Base-by-base conservation (phyloP, 2,888 invertebrate genomes). In the Spisula solida region DNA sequence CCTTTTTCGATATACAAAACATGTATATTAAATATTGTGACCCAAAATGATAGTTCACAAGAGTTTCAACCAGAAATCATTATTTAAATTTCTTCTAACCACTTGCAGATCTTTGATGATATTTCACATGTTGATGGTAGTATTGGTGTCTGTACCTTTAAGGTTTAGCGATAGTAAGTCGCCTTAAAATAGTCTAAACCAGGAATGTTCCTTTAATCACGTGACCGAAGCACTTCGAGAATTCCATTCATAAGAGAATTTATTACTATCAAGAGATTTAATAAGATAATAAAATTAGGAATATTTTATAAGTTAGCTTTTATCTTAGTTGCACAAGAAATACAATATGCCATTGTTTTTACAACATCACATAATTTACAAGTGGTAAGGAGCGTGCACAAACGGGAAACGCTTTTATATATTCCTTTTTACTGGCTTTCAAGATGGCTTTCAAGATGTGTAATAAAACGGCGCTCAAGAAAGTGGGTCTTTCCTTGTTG, bases 321-420 rank as follows among this genome's bases (percentile, higher is more conserved):
- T 66, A 66, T 66, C 60, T 66, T 25, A 10, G 51, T 66, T 1
- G 25, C 1, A 25, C 25, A 66, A 66, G 6, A 66, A 66, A 66
- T 66, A 66, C 60, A 66, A 66, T 66, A 25, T 25, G n/a, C 25
- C 20, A 66, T 66, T 66, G 60, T 66, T 66, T n/a, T 25, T n/a
- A 10, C 0, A 10, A 12, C 12, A 16, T 16, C 51, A 51, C 51
- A 51, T 51, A 51, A 66, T n/a, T n/a, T 66, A n/a, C n/a, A 66
- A 66, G 60, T 66, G 60, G 60, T 10, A 25, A 25, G 60, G 60
- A 25, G 60, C 25, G n/a, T n/a, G 25, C 60, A 66, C 25, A 66
- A 25, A 66, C 60, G 25, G 60, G 60, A 66, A 25, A 25, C 6
- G 56, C 8, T 66, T n/a, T 66, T 66, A 18, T 66, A 25, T 66